These are phyloP conservation scores for Labeo catla DNA, from an alignment of 2,113 vertebrate genomes.

Conservation along the genomic window DNA sequence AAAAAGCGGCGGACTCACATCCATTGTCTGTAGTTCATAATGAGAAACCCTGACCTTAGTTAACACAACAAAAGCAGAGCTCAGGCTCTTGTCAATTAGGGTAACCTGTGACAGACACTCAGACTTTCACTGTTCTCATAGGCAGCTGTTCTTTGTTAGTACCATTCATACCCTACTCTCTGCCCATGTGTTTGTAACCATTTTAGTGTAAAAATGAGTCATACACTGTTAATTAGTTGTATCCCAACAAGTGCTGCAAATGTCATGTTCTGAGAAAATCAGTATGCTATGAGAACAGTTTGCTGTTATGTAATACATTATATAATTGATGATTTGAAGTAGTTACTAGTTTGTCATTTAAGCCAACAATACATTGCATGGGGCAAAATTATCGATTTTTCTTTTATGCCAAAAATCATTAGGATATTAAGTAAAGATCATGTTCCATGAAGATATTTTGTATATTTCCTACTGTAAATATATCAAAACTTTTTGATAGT, in stretches of 20 bases:
- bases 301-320: not conserved
- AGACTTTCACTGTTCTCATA: not conserved
- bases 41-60: constrained; percentile 58
- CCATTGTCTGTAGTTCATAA: constrained; percentile 31
- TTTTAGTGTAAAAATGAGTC: constrained; percentile 40
- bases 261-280: constrained; percentile 6
- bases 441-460: too few relatives aligned
- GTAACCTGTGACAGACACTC: constrained; percentile 11
- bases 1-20: not conserved
- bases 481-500: too few relatives aligned
- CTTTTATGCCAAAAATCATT: too few relatives aligned
- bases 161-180: constrained; percentile 2
- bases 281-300: not conserved
- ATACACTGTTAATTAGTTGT: constrained; percentile 31
- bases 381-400: too few relatives aligned
- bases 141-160: constrained; percentile 3
- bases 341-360: not conserved
- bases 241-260: constrained; percentile 1
- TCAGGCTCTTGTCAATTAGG: constrained; percentile 47
- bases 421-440: too few relatives aligned
- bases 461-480: too few relatives aligned
- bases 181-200: constrained; percentile 7
- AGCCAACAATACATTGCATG: not conserved
- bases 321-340: not conserved
- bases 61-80: constrained; percentile 62